Conservation (phyloP, 2,113 vertebrate species). For the Cyanoliseus patagonus region DNA sequence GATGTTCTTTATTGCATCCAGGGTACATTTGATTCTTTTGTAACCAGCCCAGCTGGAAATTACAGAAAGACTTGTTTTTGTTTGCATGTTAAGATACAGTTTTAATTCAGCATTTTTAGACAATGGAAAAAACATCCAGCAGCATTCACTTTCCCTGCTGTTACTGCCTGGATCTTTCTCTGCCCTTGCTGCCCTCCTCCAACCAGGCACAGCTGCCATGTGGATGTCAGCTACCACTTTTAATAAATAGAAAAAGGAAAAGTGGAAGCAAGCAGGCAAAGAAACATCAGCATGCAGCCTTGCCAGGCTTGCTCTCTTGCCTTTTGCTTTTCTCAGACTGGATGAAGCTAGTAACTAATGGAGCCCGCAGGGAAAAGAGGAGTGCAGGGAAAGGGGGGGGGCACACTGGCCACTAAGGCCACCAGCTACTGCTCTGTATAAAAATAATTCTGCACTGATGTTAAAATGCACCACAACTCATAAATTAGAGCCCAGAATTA, state of each 20-base stretch:
- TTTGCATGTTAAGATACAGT: neutral
- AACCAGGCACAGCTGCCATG: neutral
- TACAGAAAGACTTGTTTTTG: neutral
- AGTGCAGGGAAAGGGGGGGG: neutral
- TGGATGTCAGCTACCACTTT: constrained; percentile 21
- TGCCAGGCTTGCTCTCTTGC: neutral
- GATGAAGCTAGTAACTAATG: neutral
- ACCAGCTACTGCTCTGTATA: neutral
- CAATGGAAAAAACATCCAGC: neutral
- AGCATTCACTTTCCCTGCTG: neutral
- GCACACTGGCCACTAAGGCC: neutral
- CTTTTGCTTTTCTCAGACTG: neutral
- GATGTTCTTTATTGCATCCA: neutral
- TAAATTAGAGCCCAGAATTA: neutral
- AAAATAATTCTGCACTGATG: neutral
- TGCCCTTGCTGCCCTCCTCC: neutral
- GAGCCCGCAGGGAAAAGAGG: neutral
- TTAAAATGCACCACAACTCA: neutral
- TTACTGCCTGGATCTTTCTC: neutral
- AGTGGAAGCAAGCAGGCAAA: constrained; percentile 1
- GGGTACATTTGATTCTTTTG: neutral
- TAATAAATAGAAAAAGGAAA: constrained; percentile 1
- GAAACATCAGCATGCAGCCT: neutral
- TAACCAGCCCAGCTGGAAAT: neutral
- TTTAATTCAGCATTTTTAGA: constrained; percentile 4